These are phyloP conservation scores for Halictus ligatus DNA, from an alignment of 2,888 invertebrate species.

Conservation along the genomic window DNA sequence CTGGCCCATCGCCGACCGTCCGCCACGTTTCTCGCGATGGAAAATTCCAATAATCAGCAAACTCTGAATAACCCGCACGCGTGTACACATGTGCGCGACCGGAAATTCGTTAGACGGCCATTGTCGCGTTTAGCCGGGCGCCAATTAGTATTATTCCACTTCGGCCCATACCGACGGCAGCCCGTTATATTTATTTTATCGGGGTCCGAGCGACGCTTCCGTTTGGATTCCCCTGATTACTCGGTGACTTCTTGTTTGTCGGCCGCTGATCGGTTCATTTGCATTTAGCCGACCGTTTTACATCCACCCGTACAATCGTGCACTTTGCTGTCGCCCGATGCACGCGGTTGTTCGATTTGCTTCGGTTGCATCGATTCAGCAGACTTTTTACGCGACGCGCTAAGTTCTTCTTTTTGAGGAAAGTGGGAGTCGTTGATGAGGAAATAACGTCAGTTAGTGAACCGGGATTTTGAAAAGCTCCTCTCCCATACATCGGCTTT, in stretches of 20 bases:
- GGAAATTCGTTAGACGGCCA: conserved; percentile 53
- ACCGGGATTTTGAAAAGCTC: not conserved
- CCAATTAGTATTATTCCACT: conserved; percentile 50
- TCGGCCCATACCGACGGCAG: not conserved
- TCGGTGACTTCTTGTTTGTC: conserved; percentile 7
- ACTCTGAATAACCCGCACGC: conserved; percentile 18
- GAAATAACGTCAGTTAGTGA: not conserved
- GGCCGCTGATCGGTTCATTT: not conserved
- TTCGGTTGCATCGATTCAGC: not conserved
- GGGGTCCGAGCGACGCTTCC: not conserved
- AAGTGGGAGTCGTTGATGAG: not conserved
- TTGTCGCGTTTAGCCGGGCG: conserved; percentile 26
- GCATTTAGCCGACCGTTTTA: not conserved
- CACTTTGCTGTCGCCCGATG: not conserved
- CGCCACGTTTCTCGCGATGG: conserved; percentile 18
- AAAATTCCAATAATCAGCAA: conserved; percentile 60
- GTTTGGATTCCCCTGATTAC: conserved; percentile 1
- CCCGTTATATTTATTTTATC: conserved; percentile 19
- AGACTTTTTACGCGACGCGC: not conserved
- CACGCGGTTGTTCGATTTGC: not conserved
- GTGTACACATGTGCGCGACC: conserved; percentile 35
- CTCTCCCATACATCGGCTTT: not conserved
- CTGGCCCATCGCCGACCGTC: not conserved
- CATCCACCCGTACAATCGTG: not conserved
- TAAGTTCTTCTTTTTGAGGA: not conserved